Evolutionary conservation across 2,797 vertebrate species (phyloP).

Genomic region (Squalus acanthias): DNA sequence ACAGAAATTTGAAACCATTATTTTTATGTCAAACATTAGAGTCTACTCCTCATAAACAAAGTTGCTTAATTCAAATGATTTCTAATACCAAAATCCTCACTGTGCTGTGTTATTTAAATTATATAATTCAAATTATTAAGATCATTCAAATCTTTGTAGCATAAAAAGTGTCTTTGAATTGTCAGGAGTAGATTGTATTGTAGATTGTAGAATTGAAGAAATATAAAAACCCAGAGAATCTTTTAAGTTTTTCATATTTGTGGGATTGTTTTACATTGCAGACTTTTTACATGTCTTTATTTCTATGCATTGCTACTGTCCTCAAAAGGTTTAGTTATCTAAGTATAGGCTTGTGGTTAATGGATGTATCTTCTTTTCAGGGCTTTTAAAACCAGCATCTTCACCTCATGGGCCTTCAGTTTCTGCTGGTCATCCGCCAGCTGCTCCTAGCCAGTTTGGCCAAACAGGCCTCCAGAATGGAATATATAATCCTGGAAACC

Average conservation of each 20-base stretch:
- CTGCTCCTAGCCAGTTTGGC: slow-evolving; percentile 60
- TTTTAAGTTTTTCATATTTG: not conserved
- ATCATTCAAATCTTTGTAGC: not conserved
- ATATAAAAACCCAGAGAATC: not conserved
- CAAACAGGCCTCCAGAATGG: slow-evolving; percentile 69
- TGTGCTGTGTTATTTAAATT: too few relatives aligned
- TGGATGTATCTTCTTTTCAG: slow-evolving; percentile 49
- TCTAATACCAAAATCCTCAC: too few relatives aligned
- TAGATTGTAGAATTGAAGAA: not conserved
- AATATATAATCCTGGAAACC: slow-evolving; percentile 50
- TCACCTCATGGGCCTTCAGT: slow-evolving; percentile 54
- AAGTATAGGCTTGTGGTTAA: not conserved
- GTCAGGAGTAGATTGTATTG: not conserved
- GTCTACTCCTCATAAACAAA: not conserved
- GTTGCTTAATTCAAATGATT: not conserved
- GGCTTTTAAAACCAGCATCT: slow-evolving; percentile 50
- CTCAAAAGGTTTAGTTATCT: not conserved
- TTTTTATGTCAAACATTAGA: not conserved
- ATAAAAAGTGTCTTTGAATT: not conserved
- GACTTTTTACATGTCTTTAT: not conserved
- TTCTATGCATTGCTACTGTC: not conserved
- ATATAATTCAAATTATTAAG: too few relatives aligned
- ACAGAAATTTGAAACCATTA: not conserved
- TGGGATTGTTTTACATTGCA: not conserved
- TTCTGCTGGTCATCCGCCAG: slow-evolving; percentile 55